Evolutionary conservation across 2,888 invertebrate genomes (phyloP).

Genomic region (Lutraria lutraria): DNA sequence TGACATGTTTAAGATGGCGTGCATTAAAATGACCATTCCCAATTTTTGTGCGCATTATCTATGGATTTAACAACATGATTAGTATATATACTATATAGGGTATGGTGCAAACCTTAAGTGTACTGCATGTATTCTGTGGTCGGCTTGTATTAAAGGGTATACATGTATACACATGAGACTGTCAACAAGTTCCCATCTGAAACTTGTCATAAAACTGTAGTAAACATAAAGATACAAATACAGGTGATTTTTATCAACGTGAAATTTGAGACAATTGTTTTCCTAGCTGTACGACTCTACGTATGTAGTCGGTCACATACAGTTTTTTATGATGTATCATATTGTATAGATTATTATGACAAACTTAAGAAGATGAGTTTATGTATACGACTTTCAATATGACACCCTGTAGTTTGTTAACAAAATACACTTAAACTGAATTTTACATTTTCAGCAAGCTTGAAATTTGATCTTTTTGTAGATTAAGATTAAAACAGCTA

Average conservation of each 20-base stretch:
- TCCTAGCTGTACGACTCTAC: not conserved
- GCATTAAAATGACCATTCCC: too few relatives aligned
- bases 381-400: not conserved
- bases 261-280: slow-evolving; percentile 5
- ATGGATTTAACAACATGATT: too few relatives aligned
- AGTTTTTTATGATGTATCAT: slow-evolving; percentile 11
- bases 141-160: not conserved
- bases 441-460: not conserved
- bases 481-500: not conserved
- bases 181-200: not conserved
- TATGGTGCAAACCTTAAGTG: too few relatives aligned
- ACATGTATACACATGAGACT: not conserved
- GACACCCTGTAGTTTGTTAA: not conserved
- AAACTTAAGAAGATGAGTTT: not conserved
- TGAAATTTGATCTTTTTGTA: slow-evolving; percentile 7
- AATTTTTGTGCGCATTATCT: too few relatives aligned
- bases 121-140: too few relatives aligned
- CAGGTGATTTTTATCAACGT: not conserved
- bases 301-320: not conserved
- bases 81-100: too few relatives aligned
- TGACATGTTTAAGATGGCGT: too few relatives aligned
- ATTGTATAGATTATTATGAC: not conserved
- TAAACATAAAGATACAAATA: slow-evolving; percentile 10
- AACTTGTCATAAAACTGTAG: not conserved
- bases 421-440: slow-evolving; percentile 6